A percentile compares a stretch with the other conserved stretches of the same genome.
phyloP scores from a whole-genome alignment of 1,140 invertebrate genomes.

The Bacillus rossius region DNA sequence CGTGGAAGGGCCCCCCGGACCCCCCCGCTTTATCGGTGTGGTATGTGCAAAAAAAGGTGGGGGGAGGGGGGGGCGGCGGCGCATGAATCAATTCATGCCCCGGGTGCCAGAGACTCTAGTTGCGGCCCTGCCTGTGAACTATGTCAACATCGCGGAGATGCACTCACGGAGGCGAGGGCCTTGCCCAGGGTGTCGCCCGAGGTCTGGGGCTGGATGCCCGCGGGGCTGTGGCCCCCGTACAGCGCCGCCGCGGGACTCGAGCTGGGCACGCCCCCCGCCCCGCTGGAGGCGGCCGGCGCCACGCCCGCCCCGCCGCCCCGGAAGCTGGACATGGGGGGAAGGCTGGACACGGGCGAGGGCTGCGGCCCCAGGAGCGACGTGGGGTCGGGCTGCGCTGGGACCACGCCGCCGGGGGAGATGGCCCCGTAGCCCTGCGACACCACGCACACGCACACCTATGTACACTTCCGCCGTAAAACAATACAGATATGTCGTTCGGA shows the following conservation, averaged over 20 bases:
- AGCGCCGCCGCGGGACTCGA: conserved; percentile 22
- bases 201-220: conserved; percentile 1
- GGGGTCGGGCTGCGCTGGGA: conserved; percentile 22
- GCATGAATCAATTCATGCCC: no score
- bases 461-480: background rate
- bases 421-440: conserved; percentile 51
- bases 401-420: conserved; percentile 45
- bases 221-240: conserved; percentile 17
- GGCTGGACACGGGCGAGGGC: conserved; percentile 53
- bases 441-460: background rate
- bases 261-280: conserved; percentile 37
- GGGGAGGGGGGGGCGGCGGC: no score
- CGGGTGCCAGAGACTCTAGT: no score
- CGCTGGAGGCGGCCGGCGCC: conserved; percentile 36
- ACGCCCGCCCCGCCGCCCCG: conserved; percentile 52
- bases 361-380: conserved; percentile 45
- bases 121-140: no score
- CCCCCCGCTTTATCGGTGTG: no score
- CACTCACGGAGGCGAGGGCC: conserved; percentile 68
- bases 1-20: no score
- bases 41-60: no score
- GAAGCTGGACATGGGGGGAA: conserved; percentile 94
- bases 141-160: no score
- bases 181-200: conserved; percentile 55
- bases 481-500: no score